phyloP scores from a whole-genome alignment of 2,113 vertebrate species.

The Bombycilla garrulus region DNA sequence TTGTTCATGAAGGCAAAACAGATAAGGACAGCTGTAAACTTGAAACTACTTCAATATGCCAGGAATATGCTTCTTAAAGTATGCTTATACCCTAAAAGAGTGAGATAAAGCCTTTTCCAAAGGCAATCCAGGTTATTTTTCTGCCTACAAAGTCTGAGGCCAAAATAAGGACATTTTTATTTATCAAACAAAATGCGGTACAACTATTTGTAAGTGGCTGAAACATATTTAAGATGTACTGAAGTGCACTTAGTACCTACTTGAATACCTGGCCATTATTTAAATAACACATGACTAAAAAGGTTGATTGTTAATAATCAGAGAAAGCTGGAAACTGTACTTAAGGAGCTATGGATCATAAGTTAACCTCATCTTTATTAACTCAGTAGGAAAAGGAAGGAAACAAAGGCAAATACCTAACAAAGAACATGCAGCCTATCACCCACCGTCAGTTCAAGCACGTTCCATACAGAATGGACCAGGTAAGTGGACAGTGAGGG shows the following conservation, averaged over 20 bases:
- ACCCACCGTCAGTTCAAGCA: neutral
- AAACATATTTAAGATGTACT: neutral
- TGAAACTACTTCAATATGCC: neutral
- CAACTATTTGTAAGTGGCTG: neutral
- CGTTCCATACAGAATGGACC: neutral
- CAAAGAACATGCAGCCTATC: neutral
- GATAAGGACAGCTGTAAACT: constrained; percentile 2
- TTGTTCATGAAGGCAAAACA: neutral
- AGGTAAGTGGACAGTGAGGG: neutral
- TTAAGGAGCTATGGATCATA: neutral
- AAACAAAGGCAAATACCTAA: neutral
- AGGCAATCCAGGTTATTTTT: neutral
- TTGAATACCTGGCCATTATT: neutral
- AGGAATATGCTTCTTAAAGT: neutral
- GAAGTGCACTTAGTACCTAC: neutral
- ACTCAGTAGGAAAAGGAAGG: neutral
- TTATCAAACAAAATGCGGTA: neutral
- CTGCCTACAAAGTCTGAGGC: neutral
- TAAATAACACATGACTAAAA: neutral
- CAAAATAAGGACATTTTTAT: neutral
- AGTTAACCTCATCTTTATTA: neutral
- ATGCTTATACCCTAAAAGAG: neutral
- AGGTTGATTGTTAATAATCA: neutral
- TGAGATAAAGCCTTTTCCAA: neutral
- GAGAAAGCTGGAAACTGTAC: neutral